Percentiles rank a stretch among this genome's conserved stretches.
Conservation (phyloP, 1,140 invertebrate genomes). For the Tyrophagus putrescentiae region DNA sequence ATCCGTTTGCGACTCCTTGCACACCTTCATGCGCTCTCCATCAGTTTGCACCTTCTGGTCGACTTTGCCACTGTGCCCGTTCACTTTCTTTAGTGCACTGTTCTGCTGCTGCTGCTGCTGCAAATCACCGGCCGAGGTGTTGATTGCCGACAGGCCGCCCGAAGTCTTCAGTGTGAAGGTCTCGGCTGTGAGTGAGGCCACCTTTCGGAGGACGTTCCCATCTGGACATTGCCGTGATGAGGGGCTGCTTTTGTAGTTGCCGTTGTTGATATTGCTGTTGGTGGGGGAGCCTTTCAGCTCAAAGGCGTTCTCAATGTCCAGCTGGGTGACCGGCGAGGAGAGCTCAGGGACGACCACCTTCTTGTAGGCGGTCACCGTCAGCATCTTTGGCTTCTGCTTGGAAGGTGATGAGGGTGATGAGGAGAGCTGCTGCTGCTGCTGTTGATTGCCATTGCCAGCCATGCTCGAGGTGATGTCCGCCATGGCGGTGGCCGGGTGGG, state of each 20-base stretch:
- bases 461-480: too few species aligned
- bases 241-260: too few species aligned
- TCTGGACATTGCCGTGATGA: too few species aligned
- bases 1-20: not conserved
- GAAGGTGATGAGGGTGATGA: too few species aligned
- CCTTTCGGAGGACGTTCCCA: conserved; percentile 58
- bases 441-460: too few species aligned
- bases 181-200: conserved; percentile 61
- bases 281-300: not conserved
- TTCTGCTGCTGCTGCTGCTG: not conserved
- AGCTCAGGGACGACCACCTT: conserved; percentile 11
- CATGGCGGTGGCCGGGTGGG: too few species aligned
- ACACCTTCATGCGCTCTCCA: not conserved
- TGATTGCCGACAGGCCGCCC: not conserved
- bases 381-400: not conserved
- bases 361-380: not conserved
- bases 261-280: too few species aligned
- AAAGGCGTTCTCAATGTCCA: not conserved
- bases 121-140: not conserved
- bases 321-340: not conserved
- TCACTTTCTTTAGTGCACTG: too few species aligned
- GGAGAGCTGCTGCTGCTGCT: not conserved
- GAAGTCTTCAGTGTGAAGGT: conserved; percentile 46
- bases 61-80: too few species aligned
- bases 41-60: conserved; percentile 8